These are phyloP conservation scores for Ispidina lecontei DNA, from an alignment of 2,797 vertebrate species.

Conservation along the genomic window DNA sequence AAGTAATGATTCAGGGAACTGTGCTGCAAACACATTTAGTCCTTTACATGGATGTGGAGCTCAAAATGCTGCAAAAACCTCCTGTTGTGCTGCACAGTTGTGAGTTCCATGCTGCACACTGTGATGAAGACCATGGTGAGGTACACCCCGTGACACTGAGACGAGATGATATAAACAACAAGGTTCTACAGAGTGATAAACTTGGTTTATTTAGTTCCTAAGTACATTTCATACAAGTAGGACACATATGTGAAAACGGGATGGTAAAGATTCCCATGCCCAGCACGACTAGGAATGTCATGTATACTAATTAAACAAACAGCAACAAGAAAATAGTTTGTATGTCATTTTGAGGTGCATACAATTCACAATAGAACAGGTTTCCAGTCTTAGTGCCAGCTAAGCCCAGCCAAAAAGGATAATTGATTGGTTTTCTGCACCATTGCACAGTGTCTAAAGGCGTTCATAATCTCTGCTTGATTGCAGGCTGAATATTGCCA, in stretches of 20 bases:
- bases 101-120: background rate
- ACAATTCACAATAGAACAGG: conserved; percentile 73
- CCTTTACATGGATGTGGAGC: background rate
- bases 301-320: conserved; percentile 74
- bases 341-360: conserved; percentile 61
- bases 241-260: conserved; percentile 51
- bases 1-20: background rate
- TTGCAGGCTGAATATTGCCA: conserved; percentile 58
- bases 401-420: conserved; percentile 52
- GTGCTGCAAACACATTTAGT: background rate
- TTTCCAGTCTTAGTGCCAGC: conserved; percentile 60
- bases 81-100: background rate
- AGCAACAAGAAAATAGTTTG: conserved; percentile 71
- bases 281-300: conserved; percentile 34
- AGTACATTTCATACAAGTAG: conserved; percentile 33
- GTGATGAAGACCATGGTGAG: background rate
- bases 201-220: background rate
- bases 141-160: background rate
- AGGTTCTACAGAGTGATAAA: background rate
- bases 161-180: background rate
- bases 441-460: conserved; percentile 46
- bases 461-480: conserved; percentile 61
- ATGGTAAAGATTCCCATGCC: conserved; percentile 63
- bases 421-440: conserved; percentile 68
- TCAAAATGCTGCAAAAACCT: conserved; percentile 16